Evolutionary conservation across 1,140 invertebrate genomes (phyloP), one percentile per base, ranked within the genome.

Genomic region (Alviniconcha marisindica): DNA sequence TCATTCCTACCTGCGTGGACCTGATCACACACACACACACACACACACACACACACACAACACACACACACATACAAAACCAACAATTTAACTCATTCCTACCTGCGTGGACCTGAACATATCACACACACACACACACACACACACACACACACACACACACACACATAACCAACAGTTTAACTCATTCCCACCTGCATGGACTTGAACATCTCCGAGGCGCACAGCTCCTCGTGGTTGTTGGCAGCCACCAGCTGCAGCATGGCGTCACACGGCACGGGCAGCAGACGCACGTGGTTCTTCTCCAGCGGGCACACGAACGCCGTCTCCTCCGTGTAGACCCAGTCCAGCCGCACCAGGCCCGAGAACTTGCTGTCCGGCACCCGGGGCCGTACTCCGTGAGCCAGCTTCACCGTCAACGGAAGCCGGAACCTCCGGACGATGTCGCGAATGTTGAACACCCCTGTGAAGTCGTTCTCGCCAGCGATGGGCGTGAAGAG

Each of bases 401-500:
- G 96, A 0, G 98, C 97, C 85, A 98, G 94, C 90, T 97, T 93
- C 0, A 98, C 97, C 78, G 97, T 98, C 74, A 98, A 94, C 2
- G 98, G 98, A 92, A 98, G 95, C 82, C 97, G 94, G 83, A 92
- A 93, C 91, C 98, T 98, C 85, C 95, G 96, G 51, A 98, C 93
- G 77, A 99, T 94, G 89, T 97, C 97, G 88, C 96, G 95, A 51
- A 94, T 93, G 51, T 87, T 96, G 92, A 98, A 97, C 21, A 98
- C 97, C 10, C 97, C 97, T 90, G 97, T 97, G 84, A 98, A 98
- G 93, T 97, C 98, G 88, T 97, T 97, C 92, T 97, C 96, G 89
- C 96, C 95, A 44, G 97, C 97, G 36, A 98, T 94, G 1, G 96
- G 96, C 87, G 97, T 98, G 93, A 98, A 98, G 88, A 96, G 96